These are phyloP conservation scores for Triplophysa yarkandensis DNA, from an alignment of 2,797 vertebrate species.

Conservation along the genomic window DNA sequence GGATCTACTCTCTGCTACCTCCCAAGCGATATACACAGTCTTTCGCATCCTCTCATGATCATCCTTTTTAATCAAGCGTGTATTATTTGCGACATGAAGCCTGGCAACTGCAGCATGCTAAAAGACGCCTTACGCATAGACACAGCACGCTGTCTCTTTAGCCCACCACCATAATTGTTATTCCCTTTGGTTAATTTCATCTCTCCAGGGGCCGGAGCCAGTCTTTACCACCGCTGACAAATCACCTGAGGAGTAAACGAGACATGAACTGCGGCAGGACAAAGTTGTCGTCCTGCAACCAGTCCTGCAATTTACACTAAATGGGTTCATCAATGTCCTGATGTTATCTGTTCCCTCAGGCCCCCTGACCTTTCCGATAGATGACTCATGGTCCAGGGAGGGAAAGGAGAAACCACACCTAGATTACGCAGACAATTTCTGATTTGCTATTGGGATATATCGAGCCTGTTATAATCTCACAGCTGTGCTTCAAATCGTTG, in stretches of 20 bases:
- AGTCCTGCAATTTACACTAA: conserved; percentile 43
- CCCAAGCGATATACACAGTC: conserved; percentile 31
- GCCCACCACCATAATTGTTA: conserved; percentile 44
- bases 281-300: conserved; percentile 9
- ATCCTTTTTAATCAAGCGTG: neutral
- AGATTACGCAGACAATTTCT: conserved; percentile 32
- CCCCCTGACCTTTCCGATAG: conserved; percentile 31
- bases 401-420: neutral
- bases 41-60: neutral
- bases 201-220: conserved; percentile 19
- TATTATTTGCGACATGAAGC: conserved; percentile 25
- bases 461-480: conserved; percentile 14
- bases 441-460: conserved; percentile 9
- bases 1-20: conserved; percentile 53
- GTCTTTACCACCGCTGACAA: conserved; percentile 36
- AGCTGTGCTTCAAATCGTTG: neutral
- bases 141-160: conserved; percentile 8
- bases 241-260: conserved; percentile 14
- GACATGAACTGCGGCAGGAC: conserved; percentile 25
- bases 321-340: conserved; percentile 35
- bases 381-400: neutral
- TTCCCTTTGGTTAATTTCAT: conserved; percentile 43
- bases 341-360: conserved; percentile 36
- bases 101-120: conserved; percentile 17
- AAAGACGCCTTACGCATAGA: conserved; percentile 15